Evolutionary conservation across 2,113 vertebrate genomes (phyloP), one percentile per base, ranked within the genome.

Genomic region (Lucifuga dentata): DNA sequence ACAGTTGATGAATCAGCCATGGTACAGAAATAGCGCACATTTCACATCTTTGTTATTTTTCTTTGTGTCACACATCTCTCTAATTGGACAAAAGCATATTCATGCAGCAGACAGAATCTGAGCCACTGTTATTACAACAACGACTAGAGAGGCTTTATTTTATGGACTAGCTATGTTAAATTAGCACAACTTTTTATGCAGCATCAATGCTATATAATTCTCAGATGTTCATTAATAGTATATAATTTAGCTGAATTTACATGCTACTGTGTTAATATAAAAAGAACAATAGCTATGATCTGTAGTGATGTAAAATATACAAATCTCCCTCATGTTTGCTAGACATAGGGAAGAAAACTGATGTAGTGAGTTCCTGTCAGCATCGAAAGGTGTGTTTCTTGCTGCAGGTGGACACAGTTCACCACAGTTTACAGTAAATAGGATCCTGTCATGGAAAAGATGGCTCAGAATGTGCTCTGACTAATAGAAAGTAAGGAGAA

Each of bases 1-100:
- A 68, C 80, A 56, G 66, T 61, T 67, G 78, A 82, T 83, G 78
- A 84, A 58, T 84, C 83, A 86, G 78, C 63, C 53, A 5, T 24
- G 62, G 52, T 45, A 52, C 46, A 78, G 46, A 86, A 87, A 87
- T 78, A 50, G 73, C 43, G n/a, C 36, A 40, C 59, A 39, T 72
- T 74, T 70, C 48, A 60, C 45, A 0, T 56, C 11, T 17, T 57
- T n/a, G 12, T 65, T 66, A 68, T 40, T n/a, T 41, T 29, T 49
- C 39, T 63, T 45, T 67, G 46, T 71, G 48, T 84, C 71, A 68
- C 51, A 52, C 46, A 16, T 74, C 49, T 60, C 32, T 26, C 41
- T 40, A 45, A 8, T 15, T 46, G 40, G 50, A 66, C 55, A 39
- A 48, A 76, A 52, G 52, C 53, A 43, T 38, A 12, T 11, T 52